These are phyloP conservation scores for Tapirus indicus DNA, from an alignment of 2,797 vertebrate species.

Conservation along the genomic window DNA sequence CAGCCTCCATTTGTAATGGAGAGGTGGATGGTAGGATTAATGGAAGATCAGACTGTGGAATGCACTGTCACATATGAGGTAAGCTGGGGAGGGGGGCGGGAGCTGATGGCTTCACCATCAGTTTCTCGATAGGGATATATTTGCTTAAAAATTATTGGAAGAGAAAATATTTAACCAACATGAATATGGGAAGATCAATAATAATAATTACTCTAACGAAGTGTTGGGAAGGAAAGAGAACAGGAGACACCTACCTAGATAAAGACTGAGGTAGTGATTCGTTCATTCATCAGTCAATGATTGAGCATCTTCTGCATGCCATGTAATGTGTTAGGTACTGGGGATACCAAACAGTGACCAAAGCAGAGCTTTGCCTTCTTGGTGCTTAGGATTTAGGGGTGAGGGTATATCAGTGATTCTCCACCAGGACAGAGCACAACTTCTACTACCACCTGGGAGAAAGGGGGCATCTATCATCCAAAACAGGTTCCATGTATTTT, in stretches of 20 bases:
- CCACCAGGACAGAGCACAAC: neutral
- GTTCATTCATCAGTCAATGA: neutral
- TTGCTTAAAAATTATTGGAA: neutral
- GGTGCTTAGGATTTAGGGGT: neutral
- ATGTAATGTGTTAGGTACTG: neutral
- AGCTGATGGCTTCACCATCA: neutral
- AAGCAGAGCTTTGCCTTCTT: neutral
- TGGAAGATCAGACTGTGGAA: constrained; percentile 93
- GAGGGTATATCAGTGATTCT: neutral
- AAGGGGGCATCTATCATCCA: neutral
- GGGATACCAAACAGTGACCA: neutral
- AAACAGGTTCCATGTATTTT: neutral
- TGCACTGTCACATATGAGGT: constrained; percentile 97
- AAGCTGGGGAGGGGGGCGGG: constrained; percentile 75
- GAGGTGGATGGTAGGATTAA: constrained; percentile 96
- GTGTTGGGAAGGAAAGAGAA: neutral
- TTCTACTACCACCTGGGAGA: neutral
- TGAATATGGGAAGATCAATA: neutral
- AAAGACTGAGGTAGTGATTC: neutral
- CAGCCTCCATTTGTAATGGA: constrained; percentile 99
- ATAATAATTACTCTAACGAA: constrained; percentile 21
- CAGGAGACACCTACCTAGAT: neutral
- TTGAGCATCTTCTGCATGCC: neutral
- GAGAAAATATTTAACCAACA: neutral
- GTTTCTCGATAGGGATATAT: neutral